Conservation (phyloP, 1,140 invertebrate genomes). For the Apis cerana region DNA sequence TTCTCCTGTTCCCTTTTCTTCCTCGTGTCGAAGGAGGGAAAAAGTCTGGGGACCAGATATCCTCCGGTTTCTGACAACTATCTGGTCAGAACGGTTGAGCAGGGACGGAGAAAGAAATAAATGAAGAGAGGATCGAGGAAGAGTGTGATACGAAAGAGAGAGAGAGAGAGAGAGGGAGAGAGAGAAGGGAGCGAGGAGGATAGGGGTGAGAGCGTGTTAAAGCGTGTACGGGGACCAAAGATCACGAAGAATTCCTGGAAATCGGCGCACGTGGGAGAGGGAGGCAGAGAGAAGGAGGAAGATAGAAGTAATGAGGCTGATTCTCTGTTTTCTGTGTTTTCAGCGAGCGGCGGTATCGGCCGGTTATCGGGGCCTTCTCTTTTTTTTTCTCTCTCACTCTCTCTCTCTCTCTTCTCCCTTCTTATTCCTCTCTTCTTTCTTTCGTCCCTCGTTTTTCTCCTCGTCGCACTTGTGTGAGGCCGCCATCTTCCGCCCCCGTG, state of each 20-base stretch:
- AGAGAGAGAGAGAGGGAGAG: constrained; percentile 20
- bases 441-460: not conserved
- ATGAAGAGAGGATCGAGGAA: constrained; percentile 49
- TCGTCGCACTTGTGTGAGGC: not conserved
- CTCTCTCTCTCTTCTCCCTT: not conserved
- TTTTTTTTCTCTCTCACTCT: constrained; percentile 41
- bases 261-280: constrained; percentile 60
- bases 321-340: constrained; percentile 78
- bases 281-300: constrained; percentile 57
- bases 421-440: not conserved
- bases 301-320: constrained; percentile 80
- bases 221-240: constrained; percentile 72
- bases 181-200: not conserved
- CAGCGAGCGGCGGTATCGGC: constrained; percentile 70
- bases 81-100: constrained; percentile 48
- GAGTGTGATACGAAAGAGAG: not conserved
- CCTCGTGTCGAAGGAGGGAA: constrained; percentile 16
- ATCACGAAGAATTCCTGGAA: constrained; percentile 76
- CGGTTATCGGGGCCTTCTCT: constrained; percentile 72
- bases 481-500: constrained; percentile 7
- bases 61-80: constrained; percentile 72
- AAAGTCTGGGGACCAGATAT: constrained; percentile 63
- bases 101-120: constrained; percentile 33
- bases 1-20: constrained; percentile 4
- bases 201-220: constrained; percentile 55